phyloP scores from a whole-genome alignment of 2,797 vertebrate genomes.

The Myripristis jacobus region DNA sequence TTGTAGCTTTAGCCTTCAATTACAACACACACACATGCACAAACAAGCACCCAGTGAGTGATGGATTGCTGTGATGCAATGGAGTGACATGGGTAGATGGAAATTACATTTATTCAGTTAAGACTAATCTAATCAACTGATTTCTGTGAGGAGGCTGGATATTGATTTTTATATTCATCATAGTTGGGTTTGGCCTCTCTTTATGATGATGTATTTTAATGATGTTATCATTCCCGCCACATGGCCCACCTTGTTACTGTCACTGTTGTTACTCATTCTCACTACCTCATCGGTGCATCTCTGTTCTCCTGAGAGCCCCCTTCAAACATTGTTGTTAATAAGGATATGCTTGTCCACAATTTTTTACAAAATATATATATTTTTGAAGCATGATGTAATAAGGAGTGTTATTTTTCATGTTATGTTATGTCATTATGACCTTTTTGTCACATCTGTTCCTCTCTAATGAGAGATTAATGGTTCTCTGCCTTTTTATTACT shows the following conservation, averaged over 20 bases:
- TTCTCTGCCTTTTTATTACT: not conserved
- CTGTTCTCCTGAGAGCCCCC: not conserved
- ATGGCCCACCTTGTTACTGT: conserved; percentile 4
- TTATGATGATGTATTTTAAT: conserved; percentile 40
- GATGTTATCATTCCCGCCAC: conserved; percentile 14
- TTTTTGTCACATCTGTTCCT: not conserved
- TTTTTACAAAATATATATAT: no score
- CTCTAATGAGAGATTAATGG: not conserved
- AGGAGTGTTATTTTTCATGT: not conserved
- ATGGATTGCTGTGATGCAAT: conserved; percentile 37
- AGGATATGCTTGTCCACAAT: no score
- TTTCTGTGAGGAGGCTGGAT: conserved; percentile 41
- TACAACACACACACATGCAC: conserved; percentile 10
- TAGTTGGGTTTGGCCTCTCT: conserved; percentile 38
- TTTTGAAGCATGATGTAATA: not conserved
- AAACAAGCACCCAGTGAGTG: conserved; percentile 25
- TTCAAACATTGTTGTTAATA: not conserved
- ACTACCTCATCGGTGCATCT: not conserved
- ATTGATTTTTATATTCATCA: conserved; percentile 55
- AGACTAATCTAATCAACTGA: conserved; percentile 65
- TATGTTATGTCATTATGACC: no score
- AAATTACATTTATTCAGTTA: conserved; percentile 67
- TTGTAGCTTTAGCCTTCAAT: conserved; percentile 16
- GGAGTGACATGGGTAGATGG: conserved; percentile 42
- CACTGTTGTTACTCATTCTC: not conserved